A percentile compares a stretch with the other conserved stretches of the same genome.
Evolutionary conservation across 2,797 vertebrate species (phyloP).

Genomic region (Heteromormyrus szaboi): DNA sequence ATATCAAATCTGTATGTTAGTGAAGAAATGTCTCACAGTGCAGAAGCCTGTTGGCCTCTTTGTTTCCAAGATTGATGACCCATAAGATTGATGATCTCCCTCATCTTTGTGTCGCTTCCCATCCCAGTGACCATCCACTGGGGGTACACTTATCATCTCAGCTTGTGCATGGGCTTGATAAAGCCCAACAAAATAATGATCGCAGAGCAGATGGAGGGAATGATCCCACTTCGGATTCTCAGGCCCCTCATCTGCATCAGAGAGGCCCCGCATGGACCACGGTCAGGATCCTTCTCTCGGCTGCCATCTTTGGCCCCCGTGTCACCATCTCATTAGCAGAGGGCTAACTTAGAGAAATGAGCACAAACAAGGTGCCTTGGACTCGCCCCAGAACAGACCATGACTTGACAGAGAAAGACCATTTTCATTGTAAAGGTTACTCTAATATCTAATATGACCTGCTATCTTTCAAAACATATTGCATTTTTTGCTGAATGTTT

Average conservation of each 20-base stretch:
- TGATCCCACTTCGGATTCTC: conserved; percentile 48
- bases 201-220: conserved; percentile 61
- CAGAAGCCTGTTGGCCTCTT: conserved; percentile 58
- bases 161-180: conserved; percentile 56
- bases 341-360: neutral
- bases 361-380: neutral
- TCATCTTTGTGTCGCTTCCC: conserved; percentile 64
- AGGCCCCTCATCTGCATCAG: conserved; percentile 25
- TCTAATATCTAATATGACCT: neutral
- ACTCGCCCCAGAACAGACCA: neutral
- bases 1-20: conserved; percentile 33
- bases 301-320: neutral
- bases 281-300: neutral
- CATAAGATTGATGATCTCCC: conserved; percentile 71
- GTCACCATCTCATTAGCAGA: neutral
- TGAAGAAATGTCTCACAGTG: conserved; percentile 47
- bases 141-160: conserved; percentile 67
- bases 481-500: neutral
- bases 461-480: neutral
- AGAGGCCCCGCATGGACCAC: neutral
- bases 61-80: conserved; percentile 68
- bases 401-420: neutral
- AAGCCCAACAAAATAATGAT: conserved; percentile 60
- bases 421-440: neutral
- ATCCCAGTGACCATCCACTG: conserved; percentile 56